Evolutionary conservation across 2,888 invertebrate species (phyloP), one percentile per base, ranked within the genome.

Genomic region (Ichneumon xanthorius): DNA sequence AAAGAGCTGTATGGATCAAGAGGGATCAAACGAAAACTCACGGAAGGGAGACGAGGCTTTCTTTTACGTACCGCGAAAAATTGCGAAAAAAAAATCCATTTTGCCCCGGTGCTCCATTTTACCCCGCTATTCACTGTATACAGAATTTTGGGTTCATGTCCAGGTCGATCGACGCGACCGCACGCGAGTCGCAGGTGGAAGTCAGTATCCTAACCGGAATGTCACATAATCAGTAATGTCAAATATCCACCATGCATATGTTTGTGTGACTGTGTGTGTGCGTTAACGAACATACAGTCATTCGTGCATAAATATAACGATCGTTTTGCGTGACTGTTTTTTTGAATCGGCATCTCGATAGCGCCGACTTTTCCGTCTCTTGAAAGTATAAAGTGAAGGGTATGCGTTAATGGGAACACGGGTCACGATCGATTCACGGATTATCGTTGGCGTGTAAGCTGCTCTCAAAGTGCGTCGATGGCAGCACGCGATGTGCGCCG

Each of bases 131-230:
- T 45, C 45, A 0, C 45, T 16, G 14, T 4, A 50, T 33, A 33
- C 33, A 78, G 78, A 78, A 85, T 85, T 85, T 82, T 77, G 70
- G 55, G 78, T 82, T 82, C 81, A 63, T 79, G 85, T 75, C 50
- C 73, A 70, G 73, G 75, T 85, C 85, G 78, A 79, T 78, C 73
- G 72, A 78, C 53, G 68, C 70, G 78, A 85, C 68, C 70, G 45
- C 80, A 50, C 50, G 68, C 53, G 53, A 58, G 50, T 55, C 72
- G 55, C 19, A 53, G 53, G 65, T 7, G 45, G 37, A 77, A 82
- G 85, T 80, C 83, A 65, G 65, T 78, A 85, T 72, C 78, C 78
- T 72, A 80, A 71, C 37, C 22, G 78, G 85, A 87, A 87, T 85
- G 80, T 68, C 53, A 68, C 78, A 85, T 87, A 83, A 78, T 80